Base-by-base conservation (phyloP, 1,140 invertebrate genomes). In the Drosophila chauvacae region DNA sequence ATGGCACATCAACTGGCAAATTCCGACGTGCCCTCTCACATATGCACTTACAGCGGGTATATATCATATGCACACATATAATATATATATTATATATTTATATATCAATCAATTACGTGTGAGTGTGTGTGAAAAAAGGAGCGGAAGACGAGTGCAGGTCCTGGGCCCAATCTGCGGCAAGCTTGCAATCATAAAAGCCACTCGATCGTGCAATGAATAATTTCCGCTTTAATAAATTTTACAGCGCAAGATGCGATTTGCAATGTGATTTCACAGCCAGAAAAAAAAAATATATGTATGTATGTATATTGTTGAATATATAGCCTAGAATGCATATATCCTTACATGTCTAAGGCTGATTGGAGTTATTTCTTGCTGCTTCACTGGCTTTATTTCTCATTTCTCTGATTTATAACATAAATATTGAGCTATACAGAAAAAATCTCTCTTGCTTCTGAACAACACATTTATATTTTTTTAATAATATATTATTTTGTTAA, bases 191-290 rank as follows among this genome's bases (percentile, higher is more conserved):
- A 84, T 81, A 81, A 88, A 81, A 77, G 65, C 72, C 81, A 91
- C 72, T 91, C 90, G 85, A 88, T 88, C 85, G 88, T 91, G 90
- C 88, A 90, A 91, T 88, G 81, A 90, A 91, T 91, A 91, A 91
- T 91, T 91, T 91, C 88, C 88, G 90, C 84, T 88, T 90, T 78
- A 88, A 91, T 91, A 88, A 77, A 91, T 91, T 91, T 91, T 78
- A 91, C 90, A 88, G 65, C 81, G 81, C 63, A 85, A 91, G 70
- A 91, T 84, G 75, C 81, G 88, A 91, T 91, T 88, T 85, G 84
- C 84, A 80, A 73, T 81, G 35, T 79, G 65, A 81, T 85, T 85
- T 78, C 59, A 57, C 62, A 10, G 55, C 10, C 61, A 33, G 69
- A 11, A 45, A 60, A 10, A 48, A 51, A 30, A 63, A 18, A 60